Conservation (phyloP, 2,113 vertebrate species). For the Aviceda subcristata region DNA sequence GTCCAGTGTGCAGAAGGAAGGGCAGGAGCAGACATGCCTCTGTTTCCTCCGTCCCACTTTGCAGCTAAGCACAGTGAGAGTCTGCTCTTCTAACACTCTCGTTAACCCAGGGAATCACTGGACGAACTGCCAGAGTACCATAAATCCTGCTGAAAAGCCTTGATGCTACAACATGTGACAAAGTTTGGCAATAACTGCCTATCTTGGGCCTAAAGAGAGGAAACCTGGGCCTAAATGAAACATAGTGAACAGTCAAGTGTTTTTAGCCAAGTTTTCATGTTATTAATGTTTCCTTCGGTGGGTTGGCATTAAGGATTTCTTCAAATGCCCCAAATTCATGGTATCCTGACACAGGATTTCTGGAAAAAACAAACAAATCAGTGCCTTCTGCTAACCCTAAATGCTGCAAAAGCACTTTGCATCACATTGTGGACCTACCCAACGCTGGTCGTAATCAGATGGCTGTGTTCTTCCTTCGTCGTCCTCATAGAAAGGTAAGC, state of each 20-base stretch:
- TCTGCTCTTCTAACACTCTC: background rate
- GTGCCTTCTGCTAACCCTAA: background rate
- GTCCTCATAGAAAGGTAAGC: slow-evolving; percentile 84
- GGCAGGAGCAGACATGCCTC: background rate
- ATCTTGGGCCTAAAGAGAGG: background rate
- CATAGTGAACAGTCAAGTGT: background rate
- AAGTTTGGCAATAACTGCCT: background rate
- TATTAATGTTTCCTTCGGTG: background rate
- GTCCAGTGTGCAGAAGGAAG: background rate
- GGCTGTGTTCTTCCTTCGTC: slow-evolving; percentile 76
- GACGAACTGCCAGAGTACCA: background rate
- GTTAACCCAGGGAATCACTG: background rate
- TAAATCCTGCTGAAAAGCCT: background rate
- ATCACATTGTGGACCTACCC: slow-evolving; percentile 74
- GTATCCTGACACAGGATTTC: background rate
- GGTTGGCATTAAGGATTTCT: background rate
- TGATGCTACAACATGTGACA: background rate
- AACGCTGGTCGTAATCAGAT: slow-evolving; percentile 78
- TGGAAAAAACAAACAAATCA: background rate
- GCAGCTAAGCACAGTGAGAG: background rate
- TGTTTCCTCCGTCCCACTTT: background rate
- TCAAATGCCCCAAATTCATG: background rate
- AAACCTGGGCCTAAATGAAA: background rate
- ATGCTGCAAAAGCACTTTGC: background rate
- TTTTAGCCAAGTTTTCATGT: background rate